Evolutionary conservation across 2,113 vertebrate species (phyloP).

Genomic region (Limnothrissa miodon): DNA sequence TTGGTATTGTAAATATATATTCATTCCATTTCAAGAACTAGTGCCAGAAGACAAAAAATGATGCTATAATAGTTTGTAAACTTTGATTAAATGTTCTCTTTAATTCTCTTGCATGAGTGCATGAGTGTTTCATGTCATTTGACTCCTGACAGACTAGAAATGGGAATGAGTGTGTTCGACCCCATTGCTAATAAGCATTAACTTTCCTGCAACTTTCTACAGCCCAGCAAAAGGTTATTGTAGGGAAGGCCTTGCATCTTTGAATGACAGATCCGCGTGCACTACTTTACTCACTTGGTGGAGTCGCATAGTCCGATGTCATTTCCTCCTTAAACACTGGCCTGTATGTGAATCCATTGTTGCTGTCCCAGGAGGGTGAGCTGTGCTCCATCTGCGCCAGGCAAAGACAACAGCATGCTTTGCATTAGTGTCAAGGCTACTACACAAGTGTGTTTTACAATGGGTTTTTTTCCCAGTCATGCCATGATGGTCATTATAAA

Average conservation of each 20-base stretch:
- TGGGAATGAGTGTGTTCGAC: too few species aligned
- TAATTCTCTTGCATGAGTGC: too few species aligned
- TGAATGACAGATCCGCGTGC: not conserved
- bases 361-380: slow-evolving; percentile 35
- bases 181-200: too few species aligned
- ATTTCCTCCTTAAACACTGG: slow-evolving; percentile 40
- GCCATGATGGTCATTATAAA: too few species aligned
- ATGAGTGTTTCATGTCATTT: too few species aligned
- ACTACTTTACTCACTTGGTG: slow-evolving; percentile 46
- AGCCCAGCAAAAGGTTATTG: not conserved
- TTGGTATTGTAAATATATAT: too few species aligned
- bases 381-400: slow-evolving; percentile 28
- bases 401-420: slow-evolving; percentile 11
- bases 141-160: too few species aligned
- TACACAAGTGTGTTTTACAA: not conserved
- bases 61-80: too few species aligned
- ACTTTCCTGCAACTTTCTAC: too few species aligned
- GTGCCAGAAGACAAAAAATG: too few species aligned
- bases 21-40: too few species aligned
- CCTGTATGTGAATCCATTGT: slow-evolving; percentile 31
- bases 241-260: not conserved
- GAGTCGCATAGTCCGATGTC: slow-evolving; percentile 70
- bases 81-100: too few species aligned
- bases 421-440: not conserved
- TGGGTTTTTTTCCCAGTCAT: not conserved